Evolutionary conservation across 2,888 invertebrate genomes (phyloP), one percentile per base, ranked within the genome.

Genomic region (Scaeva pyrastri): DNA sequence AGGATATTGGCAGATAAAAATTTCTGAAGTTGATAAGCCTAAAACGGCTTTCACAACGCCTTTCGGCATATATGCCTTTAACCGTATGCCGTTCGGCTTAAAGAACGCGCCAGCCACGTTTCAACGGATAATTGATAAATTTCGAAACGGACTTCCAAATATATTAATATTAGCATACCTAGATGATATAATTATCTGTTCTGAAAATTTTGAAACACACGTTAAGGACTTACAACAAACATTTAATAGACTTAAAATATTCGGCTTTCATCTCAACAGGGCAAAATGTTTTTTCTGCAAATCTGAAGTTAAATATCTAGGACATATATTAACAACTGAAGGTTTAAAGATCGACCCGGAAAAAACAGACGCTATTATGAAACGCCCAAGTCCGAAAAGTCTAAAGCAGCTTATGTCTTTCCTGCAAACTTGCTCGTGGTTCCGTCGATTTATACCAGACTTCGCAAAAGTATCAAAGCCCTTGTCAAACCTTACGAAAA

Each of bases 281-380:
- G 84, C 89, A n/a, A 91, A 91, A 85, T 6, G 55, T 88, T 0
- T 83, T 31, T 58, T 58, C 39, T 58, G 21, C 10, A 58, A 58
- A 39, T 58, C 58, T 6, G 58, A 21, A 14, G 58, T 58, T 23
- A 36, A 52, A 10, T 52, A 52, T 23, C 23, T 52, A 21, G 23
- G 23, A 23, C 52, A 39, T 21, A 58, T 58, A 2, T 21, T 58
- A 58, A 58, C 58, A 58, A 39, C 2, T 19, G 58, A 58, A 39
- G 39, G 39, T 16, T 58, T 58, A 39, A 58, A 58, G 2, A 58
- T 58, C 12, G 39, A 39, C 14, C 58, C 58, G 12, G 19, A 58
- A 21, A 39, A 39, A 58, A 58, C 58, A 21, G 39, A 58, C 2
- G 58, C 39, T 39, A 58, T 58, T 6, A 26, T 12, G 2, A 58